Conservation (phyloP, 1,140 invertebrate genomes). For the Trypoxylus dichotomus region DNA sequence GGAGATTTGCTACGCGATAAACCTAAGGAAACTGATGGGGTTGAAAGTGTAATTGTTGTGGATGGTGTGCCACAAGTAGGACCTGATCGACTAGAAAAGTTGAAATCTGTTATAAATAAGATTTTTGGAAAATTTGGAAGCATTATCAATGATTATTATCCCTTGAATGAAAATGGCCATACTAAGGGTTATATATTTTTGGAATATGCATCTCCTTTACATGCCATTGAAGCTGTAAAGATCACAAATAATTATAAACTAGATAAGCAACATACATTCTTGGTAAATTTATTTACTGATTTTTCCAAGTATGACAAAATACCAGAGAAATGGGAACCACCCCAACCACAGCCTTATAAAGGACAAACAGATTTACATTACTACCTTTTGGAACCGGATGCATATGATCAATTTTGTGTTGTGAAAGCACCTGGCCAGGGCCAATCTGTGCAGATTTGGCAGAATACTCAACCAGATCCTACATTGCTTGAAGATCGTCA, state of each 20-base stretch:
- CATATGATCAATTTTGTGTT: slow-evolving; percentile 93
- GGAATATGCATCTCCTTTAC: slow-evolving; percentile 80
- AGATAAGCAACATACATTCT: slow-evolving; percentile 95
- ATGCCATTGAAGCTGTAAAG: slow-evolving; percentile 86
- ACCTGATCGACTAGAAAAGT: slow-evolving; percentile 86
- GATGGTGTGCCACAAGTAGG: slow-evolving; percentile 96
- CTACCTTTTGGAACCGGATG: slow-evolving; percentile 90
- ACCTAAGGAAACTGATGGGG: slow-evolving; percentile 92
- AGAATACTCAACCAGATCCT: slow-evolving; percentile 89
- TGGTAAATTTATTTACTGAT: slow-evolving; percentile 94
- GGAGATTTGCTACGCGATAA: slow-evolving; percentile 83
- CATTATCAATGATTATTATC: slow-evolving; percentile 90
- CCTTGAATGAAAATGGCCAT: slow-evolving; percentile 76
- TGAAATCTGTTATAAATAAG: slow-evolving; percentile 91
- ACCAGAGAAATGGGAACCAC: slow-evolving; percentile 90
- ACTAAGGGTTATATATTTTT: slow-evolving; percentile 96
- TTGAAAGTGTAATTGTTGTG: slow-evolving; percentile 94
- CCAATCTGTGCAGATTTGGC: slow-evolving; percentile 81
- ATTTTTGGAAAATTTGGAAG: slow-evolving; percentile 90
- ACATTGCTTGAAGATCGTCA: slow-evolving; percentile 78
- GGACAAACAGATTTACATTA: slow-evolving; percentile 87
- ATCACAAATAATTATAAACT: slow-evolving; percentile 90
- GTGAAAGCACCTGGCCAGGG: slow-evolving; percentile 77
- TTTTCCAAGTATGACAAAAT: slow-evolving; percentile 89
- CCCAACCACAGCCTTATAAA: slow-evolving; percentile 83